Conservation (phyloP, 1,140 invertebrate species). For the Cydia splendana region DNA sequence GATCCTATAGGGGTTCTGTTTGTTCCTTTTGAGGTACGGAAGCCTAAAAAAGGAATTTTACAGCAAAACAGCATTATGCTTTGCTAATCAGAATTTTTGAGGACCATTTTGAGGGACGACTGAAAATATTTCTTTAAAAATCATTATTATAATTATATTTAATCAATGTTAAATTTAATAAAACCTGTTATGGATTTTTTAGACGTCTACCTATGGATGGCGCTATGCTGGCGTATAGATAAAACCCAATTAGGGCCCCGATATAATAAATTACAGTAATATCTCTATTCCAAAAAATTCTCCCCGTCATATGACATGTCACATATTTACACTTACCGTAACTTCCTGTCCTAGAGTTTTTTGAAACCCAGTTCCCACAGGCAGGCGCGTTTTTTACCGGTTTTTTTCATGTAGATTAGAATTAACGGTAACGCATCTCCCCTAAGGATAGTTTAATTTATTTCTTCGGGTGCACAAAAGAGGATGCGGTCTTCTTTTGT, state of each 20-base stretch:
- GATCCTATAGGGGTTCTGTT: too few species aligned
- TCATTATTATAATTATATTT: too few species aligned
- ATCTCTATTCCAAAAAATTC: constrained; percentile 65
- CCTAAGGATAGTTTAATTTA: constrained; percentile 78
- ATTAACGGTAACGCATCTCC: constrained; percentile 76
- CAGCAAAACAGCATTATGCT: too few species aligned
- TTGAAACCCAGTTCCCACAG: constrained; percentile 68
- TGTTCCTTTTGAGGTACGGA: too few species aligned
- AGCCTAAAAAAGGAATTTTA: too few species aligned
- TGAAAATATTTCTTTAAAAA: too few species aligned
- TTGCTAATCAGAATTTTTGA: too few species aligned
- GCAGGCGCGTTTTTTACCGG: constrained; percentile 63
- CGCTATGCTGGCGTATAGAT: not conserved
- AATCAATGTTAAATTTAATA: too few species aligned
- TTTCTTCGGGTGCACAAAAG: constrained; percentile 70
- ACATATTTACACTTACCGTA: constrained; percentile 67
- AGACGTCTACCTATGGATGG: not conserved
- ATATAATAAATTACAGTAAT: constrained; percentile 70
- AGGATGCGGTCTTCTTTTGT: constrained; percentile 73
- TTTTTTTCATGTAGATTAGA: constrained; percentile 74
- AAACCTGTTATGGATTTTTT: too few species aligned
- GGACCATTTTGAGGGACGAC: too few species aligned
- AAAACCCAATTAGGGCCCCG: constrained; percentile 32
- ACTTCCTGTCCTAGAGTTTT: constrained; percentile 66
- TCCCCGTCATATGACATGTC: constrained; percentile 54